A percentile compares a stretch with the other conserved stretches of the same genome.
Evolutionary conservation across 2,888 invertebrate species (phyloP).

Genomic region (Apocheima hispidaria): DNA sequence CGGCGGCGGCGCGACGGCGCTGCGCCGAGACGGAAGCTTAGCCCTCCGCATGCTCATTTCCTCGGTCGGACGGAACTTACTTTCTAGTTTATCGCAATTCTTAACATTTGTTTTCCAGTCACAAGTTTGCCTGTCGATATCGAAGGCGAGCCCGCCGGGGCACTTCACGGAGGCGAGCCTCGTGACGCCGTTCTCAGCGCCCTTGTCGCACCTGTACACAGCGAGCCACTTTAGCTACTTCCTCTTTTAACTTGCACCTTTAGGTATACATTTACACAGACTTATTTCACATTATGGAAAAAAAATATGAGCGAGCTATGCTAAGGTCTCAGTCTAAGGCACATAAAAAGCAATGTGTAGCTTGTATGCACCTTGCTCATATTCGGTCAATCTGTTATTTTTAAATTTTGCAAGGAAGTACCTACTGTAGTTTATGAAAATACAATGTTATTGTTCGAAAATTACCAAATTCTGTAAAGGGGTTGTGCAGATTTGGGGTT

Average conservation of each 20-base stretch:
- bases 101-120: conserved; percentile 98
- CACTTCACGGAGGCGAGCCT: conserved; percentile 96
- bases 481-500: too few species aligned
- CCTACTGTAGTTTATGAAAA: too few species aligned
- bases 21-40: conserved; percentile 65
- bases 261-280: too few species aligned
- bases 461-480: too few species aligned
- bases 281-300: too few species aligned
- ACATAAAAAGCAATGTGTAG: too few species aligned
- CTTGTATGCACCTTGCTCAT: neutral
- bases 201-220: conserved; percentile 95
- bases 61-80: conserved; percentile 89
- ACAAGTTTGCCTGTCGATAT: conserved; percentile 97
- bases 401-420: neutral
- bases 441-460: too few species aligned
- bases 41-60: conserved; percentile 81
- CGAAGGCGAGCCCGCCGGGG: conserved; percentile 96
- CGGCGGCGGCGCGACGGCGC: conserved; percentile 48
- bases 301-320: too few species aligned
- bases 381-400: neutral
- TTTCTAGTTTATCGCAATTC: conserved; percentile 97
- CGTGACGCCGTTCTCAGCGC: conserved; percentile 94
- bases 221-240: conserved; percentile 65
- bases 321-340: too few species aligned
- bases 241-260: too few species aligned